phyloP scores from a whole-genome alignment of 30 jellyfish, hydroid and myxozoan genomes.

The Aurelia sp. region DNA sequence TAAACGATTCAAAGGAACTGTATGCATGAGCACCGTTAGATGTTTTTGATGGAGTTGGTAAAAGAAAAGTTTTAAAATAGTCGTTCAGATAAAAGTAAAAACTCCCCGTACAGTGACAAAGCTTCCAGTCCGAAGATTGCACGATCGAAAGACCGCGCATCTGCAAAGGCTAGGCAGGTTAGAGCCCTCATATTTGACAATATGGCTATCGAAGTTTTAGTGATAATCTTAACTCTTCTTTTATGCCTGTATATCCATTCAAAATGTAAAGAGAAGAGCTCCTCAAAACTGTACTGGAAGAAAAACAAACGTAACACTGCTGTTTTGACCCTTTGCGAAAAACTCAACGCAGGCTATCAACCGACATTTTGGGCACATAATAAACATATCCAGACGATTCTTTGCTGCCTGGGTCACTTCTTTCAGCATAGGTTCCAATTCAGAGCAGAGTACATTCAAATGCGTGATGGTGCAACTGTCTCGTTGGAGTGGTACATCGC shows the following conservation, averaged over 20 bases:
- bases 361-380: conserved; percentile 79
- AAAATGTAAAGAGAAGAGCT: conserved; percentile 24
- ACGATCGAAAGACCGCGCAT: too few relatives aligned
- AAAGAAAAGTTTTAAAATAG: too few relatives aligned
- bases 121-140: too few relatives aligned
- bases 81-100: too few relatives aligned
- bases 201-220: conserved; percentile 52
- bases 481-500: conserved; percentile 68
- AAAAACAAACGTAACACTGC: conserved; percentile 70
- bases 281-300: conserved; percentile 63
- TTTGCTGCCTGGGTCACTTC: conserved; percentile 23
- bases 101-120: too few relatives aligned
- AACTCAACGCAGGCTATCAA: conserved; percentile 43
- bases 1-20: too few relatives aligned
- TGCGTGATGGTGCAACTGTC: conserved; percentile 71
- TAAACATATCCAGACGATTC: conserved; percentile 66
- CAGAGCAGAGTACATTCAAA: conserved; percentile 54
- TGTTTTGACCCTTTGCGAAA: conserved; percentile 25
- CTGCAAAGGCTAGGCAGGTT: too few relatives aligned
- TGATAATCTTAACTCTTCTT: not conserved
- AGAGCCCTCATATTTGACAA: not conserved
- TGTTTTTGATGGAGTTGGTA: too few relatives aligned
- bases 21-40: too few relatives aligned
- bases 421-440: conserved; percentile 28
- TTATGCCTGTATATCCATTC: conserved; percentile 25